These are phyloP conservation scores for Gymnocephalus cernua DNA, from an alignment of 2,113 vertebrate species.

Conservation along the genomic window DNA sequence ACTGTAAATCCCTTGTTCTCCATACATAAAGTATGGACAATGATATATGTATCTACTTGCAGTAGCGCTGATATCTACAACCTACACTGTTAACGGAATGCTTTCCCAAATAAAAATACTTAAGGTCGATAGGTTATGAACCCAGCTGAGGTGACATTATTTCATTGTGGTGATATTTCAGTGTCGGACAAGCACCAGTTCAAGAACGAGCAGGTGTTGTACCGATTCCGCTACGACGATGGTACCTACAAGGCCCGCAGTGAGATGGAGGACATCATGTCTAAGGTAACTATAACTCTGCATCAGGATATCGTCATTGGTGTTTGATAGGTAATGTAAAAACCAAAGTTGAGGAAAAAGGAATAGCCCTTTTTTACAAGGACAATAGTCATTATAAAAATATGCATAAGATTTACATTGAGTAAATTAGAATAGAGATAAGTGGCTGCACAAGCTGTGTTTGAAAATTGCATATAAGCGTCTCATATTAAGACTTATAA, in stretches of 20 bases:
- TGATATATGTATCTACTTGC: too few relatives aligned
- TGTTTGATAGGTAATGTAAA: background rate
- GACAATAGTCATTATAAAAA: background rate
- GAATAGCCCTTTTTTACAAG: background rate
- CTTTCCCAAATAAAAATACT: background rate
- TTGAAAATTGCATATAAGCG: background rate
- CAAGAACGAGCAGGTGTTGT: conserved; percentile 98
- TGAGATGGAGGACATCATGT: conserved; percentile 98
- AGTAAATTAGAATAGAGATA: background rate
- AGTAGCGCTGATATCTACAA: too few relatives aligned
- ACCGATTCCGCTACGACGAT: conserved; percentile 97
- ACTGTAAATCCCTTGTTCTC: too few relatives aligned
- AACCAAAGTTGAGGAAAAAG: background rate
- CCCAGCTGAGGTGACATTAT: conserved; percentile 14
- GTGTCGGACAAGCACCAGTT: conserved; percentile 99
- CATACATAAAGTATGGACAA: too few relatives aligned
- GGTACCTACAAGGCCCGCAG: conserved; percentile 98
- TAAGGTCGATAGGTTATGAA: background rate
- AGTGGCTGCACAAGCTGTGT: background rate
- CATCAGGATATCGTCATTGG: background rate
- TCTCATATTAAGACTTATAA: background rate
- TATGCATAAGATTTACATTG: background rate
- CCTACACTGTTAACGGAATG: too few relatives aligned
- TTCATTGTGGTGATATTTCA: conserved; percentile 66
- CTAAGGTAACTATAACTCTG: conserved; percentile 86